Evolutionary conservation across 2,113 vertebrate species (phyloP).

Genomic region (Zosterops borbonicus): DNA sequence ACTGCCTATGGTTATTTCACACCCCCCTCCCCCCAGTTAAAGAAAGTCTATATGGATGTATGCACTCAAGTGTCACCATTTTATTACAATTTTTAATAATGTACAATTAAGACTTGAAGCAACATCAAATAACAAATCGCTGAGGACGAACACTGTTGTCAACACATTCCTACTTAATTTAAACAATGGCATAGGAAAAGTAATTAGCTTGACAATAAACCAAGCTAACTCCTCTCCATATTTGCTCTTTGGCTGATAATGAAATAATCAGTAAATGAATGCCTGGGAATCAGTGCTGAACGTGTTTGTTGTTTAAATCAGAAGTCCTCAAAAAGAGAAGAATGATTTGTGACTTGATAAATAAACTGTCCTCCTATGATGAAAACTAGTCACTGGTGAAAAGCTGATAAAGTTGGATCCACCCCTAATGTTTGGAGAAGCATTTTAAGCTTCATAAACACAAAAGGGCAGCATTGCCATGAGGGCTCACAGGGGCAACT

Average conservation of each 20-base stretch:
- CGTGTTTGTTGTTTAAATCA: neutral
- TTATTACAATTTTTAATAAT: neutral
- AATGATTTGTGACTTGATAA: neutral
- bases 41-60: neutral
- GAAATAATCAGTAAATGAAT: constrained; percentile 12
- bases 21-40: neutral
- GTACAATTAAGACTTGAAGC: neutral
- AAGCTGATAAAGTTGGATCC: neutral
- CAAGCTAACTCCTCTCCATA: neutral
- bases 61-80: neutral
- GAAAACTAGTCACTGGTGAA: neutral
- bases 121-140: neutral
- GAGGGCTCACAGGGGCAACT: neutral
- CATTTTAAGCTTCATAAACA: neutral
- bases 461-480: neutral
- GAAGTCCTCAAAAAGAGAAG: neutral
- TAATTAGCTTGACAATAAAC: constrained; percentile 34
- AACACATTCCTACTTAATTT: neutral
- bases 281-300: neutral
- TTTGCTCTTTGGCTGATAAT: constrained; percentile 21
- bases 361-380: neutral
- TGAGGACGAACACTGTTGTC: neutral
- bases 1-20: neutral
- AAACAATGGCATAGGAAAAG: neutral
- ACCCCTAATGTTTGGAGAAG: neutral